Evolutionary conservation across 2,113 vertebrate genomes (phyloP).

Genomic region (Engystomops pustulosus): DNA sequence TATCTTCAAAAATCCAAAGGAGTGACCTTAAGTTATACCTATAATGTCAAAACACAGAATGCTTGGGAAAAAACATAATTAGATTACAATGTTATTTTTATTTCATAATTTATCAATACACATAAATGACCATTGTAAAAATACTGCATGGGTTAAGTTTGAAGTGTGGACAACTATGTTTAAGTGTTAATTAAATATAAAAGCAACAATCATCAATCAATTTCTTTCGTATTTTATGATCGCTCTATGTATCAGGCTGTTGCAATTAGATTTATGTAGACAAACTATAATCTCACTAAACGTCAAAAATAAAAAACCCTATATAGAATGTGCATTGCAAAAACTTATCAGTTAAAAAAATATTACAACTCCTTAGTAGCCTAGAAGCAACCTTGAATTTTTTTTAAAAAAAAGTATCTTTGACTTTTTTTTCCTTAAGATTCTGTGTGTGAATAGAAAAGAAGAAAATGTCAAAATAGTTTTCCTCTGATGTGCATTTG

Average conservation of each 20-base stretch:
- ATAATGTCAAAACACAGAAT: too few relatives aligned
- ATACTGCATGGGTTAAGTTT: too few relatives aligned
- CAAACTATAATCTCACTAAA: too few relatives aligned
- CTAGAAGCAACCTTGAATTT: slow-evolving; percentile 18
- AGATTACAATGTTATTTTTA: too few relatives aligned
- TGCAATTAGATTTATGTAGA: too few relatives aligned
- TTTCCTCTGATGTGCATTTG: slow-evolving; percentile 47
- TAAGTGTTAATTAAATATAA: not conserved
- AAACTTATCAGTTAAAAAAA: slow-evolving; percentile 9
- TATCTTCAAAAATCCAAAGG: too few relatives aligned
- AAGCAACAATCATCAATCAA: not conserved
- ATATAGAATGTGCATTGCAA: not conserved
- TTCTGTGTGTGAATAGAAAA: slow-evolving; percentile 30
- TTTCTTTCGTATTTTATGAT: too few relatives aligned
- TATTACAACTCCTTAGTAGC: not conserved
- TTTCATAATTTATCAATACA: too few relatives aligned
- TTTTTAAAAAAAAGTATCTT: slow-evolving; percentile 12
- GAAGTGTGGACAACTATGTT: too few relatives aligned
- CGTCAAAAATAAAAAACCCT: not conserved
- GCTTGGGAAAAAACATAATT: too few relatives aligned
- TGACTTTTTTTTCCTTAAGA: slow-evolving; percentile 42
- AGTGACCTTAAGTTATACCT: too few relatives aligned
- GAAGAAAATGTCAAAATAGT: slow-evolving; percentile 51
- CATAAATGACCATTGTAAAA: too few relatives aligned
- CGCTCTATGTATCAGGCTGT: slow-evolving; percentile 9